phyloP scores from a whole-genome alignment of 2,113 vertebrate species.

The Caranx melampygus region DNA sequence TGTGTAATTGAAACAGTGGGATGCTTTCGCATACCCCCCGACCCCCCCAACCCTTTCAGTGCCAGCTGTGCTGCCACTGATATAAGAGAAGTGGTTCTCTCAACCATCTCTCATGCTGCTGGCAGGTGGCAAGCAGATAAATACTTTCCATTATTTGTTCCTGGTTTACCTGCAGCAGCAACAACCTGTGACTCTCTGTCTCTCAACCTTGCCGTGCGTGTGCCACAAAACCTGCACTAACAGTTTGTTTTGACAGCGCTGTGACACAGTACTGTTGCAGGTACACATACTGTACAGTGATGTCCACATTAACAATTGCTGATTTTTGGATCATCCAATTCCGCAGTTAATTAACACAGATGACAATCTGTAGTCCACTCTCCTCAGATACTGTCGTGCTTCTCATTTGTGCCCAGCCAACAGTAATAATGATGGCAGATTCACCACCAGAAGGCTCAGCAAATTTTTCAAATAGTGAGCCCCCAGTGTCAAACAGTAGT shows the following conservation, averaged over 20 bases:
- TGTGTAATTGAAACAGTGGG: conserved; percentile 75
- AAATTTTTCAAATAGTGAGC: neutral
- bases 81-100: conserved; percentile 50
- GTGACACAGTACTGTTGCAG: neutral
- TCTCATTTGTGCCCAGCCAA: neutral
- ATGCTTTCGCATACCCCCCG: conserved; percentile 38
- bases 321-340: too few species aligned
- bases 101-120: conserved; percentile 52
- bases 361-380: neutral
- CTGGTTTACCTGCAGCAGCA: conserved; percentile 26
- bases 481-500: neutral
- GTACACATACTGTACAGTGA: neutral
- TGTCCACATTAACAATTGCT: neutral
- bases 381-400: neutral
- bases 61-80: conserved; percentile 68
- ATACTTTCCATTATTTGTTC: conserved; percentile 51
- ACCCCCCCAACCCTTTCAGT: conserved; percentile 8
- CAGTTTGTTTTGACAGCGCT: neutral
- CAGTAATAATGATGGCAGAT: neutral
- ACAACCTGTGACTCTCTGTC: conserved; percentile 6
- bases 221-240: neutral
- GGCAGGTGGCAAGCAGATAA: conserved; percentile 61
- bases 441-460: neutral
- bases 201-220: conserved; percentile 22
- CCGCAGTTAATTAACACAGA: neutral